Evolutionary conservation across 1,140 invertebrate species (phyloP).

Genomic region (Cyclargus thomasi): DNA sequence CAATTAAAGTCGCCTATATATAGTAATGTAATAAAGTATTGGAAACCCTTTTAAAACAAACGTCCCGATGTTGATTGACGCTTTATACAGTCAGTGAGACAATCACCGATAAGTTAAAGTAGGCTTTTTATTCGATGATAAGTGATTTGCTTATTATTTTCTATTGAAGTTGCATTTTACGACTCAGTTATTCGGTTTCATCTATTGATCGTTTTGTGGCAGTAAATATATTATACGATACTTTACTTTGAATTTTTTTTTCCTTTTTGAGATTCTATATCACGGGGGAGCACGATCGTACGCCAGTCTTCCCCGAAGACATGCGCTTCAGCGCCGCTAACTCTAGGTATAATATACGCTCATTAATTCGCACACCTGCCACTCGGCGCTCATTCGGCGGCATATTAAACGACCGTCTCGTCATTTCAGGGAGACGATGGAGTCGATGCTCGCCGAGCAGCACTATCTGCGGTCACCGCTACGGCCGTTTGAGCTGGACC

Average conservation of each 20-base stretch:
- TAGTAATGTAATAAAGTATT: constrained; percentile 42
- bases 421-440: constrained; percentile 85
- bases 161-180: background rate
- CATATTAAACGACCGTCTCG: constrained; percentile 26
- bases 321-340: constrained; percentile 62
- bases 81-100: constrained; percentile 18
- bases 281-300: constrained; percentile 69
- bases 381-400: background rate
- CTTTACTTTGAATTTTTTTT: constrained; percentile 69
- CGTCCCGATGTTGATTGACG: constrained; percentile 48
- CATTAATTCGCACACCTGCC: constrained; percentile 23
- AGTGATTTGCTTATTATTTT: background rate
- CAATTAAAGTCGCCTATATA: constrained; percentile 42
- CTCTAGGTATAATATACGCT: constrained; percentile 63
- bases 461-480: constrained; percentile 83
- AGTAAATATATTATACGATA: constrained; percentile 22
- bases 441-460: constrained; percentile 87
- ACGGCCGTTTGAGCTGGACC: constrained; percentile 84
- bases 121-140: background rate
- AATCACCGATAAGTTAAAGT: background rate
- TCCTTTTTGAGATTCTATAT: constrained; percentile 72
- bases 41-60: constrained; percentile 54
- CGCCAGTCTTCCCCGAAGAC: constrained; percentile 65
- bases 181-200: background rate
- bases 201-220: constrained; percentile 18